Evolutionary conservation across 2,113 vertebrate species (phyloP).

Genomic region (Cottus gobio): DNA sequence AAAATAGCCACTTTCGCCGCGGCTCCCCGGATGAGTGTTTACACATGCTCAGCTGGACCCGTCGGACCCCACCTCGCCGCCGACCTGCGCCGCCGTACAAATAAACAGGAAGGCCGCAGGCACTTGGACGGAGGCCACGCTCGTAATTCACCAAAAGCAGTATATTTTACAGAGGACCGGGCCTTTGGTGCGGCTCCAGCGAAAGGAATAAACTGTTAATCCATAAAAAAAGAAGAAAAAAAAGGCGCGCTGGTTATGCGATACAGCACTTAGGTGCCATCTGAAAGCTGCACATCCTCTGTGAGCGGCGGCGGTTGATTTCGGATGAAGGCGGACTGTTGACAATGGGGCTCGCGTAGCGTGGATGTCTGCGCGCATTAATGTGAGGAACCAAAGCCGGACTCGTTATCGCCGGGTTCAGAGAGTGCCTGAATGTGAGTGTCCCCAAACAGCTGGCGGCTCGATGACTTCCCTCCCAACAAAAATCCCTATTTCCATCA

Average conservation of each 20-base stretch:
- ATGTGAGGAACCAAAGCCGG: no score
- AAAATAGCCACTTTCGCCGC: conserved; percentile 66
- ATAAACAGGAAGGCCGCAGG: conserved; percentile 86
- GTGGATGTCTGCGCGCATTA: no score
- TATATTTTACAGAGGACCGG: conserved; percentile 74
- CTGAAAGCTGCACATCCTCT: no score
- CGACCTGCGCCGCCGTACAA: conserved; percentile 82
- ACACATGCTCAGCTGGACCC: conserved; percentile 76
- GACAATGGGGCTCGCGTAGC: no score
- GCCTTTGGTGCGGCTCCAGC: conserved; percentile 71
- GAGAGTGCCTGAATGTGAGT: no score
- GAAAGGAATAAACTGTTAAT: conserved; percentile 75
- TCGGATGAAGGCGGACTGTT: no score
- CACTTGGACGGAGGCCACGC: conserved; percentile 79
- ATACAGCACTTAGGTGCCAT: conserved; percentile 70
- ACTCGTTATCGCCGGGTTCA: conserved; percentile 38
- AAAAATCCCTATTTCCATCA: conserved; percentile 45
- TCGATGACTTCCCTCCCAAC: conserved; percentile 35
- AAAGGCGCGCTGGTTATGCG: conserved; percentile 53
- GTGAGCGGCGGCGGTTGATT: no score
- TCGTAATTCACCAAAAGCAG: conserved; percentile 82
- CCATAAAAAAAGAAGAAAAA: conserved; percentile 69
- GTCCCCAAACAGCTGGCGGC: conserved; percentile 44
- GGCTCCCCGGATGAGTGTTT: conserved; percentile 71
- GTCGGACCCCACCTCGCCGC: conserved; percentile 74